These are phyloP conservation scores for Dendronephthya gigantea DNA, from an alignment of 64 coral and sea anemone genomes.

Conservation along the genomic window DNA sequence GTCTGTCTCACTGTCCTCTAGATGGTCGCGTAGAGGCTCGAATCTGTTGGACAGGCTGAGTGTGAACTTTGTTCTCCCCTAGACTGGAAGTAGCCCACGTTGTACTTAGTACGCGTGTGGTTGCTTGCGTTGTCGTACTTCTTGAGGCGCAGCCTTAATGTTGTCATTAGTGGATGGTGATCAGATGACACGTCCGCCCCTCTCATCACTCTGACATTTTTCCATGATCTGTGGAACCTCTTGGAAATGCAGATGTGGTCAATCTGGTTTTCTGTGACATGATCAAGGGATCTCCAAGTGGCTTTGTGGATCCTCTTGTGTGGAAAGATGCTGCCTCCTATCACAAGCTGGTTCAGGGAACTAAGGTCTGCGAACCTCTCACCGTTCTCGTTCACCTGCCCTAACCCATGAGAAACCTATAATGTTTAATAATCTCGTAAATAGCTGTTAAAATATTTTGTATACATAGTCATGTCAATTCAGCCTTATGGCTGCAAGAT, in stretches of 20 bases:
- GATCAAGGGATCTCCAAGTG: background rate
- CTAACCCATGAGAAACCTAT: background rate
- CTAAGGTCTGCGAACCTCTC: constrained; percentile 8
- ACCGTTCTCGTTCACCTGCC: background rate
- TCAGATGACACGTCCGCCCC: background rate
- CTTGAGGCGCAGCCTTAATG: constrained; percentile 17
- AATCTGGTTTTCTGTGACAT: constrained; percentile 8
- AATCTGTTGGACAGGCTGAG: too few species aligned
- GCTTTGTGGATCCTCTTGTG: background rate
- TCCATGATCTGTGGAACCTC: background rate
- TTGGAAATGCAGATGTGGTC: constrained; percentile 12
- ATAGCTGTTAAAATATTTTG: too few species aligned
- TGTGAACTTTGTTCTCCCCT: too few species aligned
- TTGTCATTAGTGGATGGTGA: constrained; percentile 11
- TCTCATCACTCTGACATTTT: background rate
- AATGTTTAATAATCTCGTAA: too few species aligned
- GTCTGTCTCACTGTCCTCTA: too few species aligned
- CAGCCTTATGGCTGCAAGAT: too few species aligned
- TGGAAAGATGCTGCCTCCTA: background rate
- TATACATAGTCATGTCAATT: too few species aligned
- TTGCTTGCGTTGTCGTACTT: constrained; percentile 15
- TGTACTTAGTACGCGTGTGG: constrained; percentile 3
- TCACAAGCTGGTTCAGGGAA: background rate
- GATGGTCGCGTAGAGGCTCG: too few species aligned
- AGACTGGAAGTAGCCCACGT: constrained; percentile 8